Conservation (phyloP, 2,888 invertebrate species). For the Acleris emargana region DNA sequence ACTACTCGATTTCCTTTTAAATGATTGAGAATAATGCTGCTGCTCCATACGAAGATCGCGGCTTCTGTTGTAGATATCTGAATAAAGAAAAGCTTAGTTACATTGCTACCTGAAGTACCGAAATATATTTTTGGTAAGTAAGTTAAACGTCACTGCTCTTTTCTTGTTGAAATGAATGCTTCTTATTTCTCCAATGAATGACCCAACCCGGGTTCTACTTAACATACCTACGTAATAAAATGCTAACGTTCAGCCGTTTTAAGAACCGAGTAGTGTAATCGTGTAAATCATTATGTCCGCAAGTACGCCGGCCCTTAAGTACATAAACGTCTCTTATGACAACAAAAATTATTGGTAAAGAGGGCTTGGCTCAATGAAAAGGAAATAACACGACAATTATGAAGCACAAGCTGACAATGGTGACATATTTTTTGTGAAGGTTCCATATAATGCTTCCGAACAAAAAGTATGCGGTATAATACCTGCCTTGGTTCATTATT, state of each 20-base stretch:
- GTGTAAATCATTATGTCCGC: slow-evolving; percentile 1
- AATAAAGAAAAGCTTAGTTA: too few relatives aligned
- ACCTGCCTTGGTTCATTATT: slow-evolving; percentile 51
- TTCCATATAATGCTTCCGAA: slow-evolving; percentile 60
- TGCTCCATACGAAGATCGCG: too few relatives aligned
- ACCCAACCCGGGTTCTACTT: not conserved
- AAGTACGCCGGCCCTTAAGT: slow-evolving; percentile 44
- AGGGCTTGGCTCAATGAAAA: slow-evolving; percentile 65
- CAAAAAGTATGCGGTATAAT: slow-evolving; percentile 48
- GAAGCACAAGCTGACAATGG: slow-evolving; percentile 73
- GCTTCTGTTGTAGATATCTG: too few relatives aligned
- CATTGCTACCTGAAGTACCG: too few relatives aligned
- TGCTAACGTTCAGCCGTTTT: not conserved
- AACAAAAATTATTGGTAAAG: slow-evolving; percentile 70
- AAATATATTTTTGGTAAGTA: too few relatives aligned
- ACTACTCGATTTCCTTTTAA: slow-evolving; percentile 47
- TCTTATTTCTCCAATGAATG: not conserved
- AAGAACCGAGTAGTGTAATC: slow-evolving; percentile 26
- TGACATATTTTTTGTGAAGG: slow-evolving; percentile 68
- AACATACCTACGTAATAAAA: not conserved
- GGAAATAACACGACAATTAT: slow-evolving; percentile 78
- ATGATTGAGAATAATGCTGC: not conserved
- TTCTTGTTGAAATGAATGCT: not conserved
- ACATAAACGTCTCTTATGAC: slow-evolving; percentile 62
- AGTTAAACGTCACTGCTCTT: too few relatives aligned